Evolutionary conservation across 1,140 invertebrate species (phyloP).

Genomic region (Protaetia brevitarsis): DNA sequence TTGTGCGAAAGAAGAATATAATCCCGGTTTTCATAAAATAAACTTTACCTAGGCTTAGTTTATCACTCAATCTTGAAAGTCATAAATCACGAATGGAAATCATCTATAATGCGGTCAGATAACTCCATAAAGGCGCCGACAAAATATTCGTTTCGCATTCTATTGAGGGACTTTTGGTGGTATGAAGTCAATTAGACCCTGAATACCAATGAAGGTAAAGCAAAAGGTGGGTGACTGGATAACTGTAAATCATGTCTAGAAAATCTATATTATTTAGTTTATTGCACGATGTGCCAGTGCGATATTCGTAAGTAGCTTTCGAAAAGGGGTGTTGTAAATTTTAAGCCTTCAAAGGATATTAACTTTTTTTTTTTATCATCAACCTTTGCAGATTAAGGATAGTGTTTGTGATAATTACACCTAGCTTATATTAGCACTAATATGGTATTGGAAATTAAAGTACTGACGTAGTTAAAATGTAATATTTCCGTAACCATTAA

Average conservation of each 20-base stretch:
- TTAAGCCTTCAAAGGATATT: not conserved
- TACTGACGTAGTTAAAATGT: too few species aligned
- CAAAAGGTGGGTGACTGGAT: slow-evolving; percentile 18
- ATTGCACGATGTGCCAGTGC: not conserved
- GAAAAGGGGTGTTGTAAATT: not conserved
- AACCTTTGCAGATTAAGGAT: not conserved
- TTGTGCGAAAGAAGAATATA: slow-evolving; percentile 32
- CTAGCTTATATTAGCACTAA: too few species aligned
- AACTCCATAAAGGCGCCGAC: slow-evolving; percentile 33
- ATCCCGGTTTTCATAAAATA: slow-evolving; percentile 34
- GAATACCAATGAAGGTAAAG: slow-evolving; percentile 33
- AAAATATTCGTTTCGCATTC: slow-evolving; percentile 34
- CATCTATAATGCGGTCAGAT: slow-evolving; percentile 39
- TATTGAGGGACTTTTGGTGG: slow-evolving; percentile 28
- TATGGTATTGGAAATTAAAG: too few species aligned
- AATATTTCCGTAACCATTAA: too few species aligned
- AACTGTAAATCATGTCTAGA: slow-evolving; percentile 34
- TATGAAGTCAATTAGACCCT: slow-evolving; percentile 33
- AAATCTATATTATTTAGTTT: slow-evolving; percentile 26
- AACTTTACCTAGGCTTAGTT: slow-evolving; percentile 28
- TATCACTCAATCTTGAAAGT: slow-evolving; percentile 40
- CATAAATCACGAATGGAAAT: slow-evolving; percentile 41
- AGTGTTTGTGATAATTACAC: too few species aligned
- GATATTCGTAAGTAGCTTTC: not conserved
- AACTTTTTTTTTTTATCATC: too few species aligned